phyloP scores from a whole-genome alignment of 2,797 vertebrate species.

The Trichosurus vulpecula region DNA sequence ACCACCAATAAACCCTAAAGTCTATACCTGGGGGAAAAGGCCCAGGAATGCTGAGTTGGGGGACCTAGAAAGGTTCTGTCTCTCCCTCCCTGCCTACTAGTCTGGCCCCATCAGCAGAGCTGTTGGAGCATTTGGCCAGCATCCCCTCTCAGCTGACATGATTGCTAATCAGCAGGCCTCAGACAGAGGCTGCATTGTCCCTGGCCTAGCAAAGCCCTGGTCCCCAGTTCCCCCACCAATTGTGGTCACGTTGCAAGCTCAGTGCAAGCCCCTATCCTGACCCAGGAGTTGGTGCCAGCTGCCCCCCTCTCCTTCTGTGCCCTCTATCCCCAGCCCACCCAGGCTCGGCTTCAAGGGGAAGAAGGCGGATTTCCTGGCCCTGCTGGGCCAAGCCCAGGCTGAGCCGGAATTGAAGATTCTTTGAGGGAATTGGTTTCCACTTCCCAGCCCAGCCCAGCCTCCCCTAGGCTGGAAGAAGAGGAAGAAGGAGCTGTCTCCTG shows the following conservation, averaged over 20 bases:
- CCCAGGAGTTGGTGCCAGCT: background rate
- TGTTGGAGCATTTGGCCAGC: background rate
- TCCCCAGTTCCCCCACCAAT: background rate
- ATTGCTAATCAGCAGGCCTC: conserved; percentile 38
- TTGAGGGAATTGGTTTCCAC: background rate
- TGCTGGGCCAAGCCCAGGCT: background rate
- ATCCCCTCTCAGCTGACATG: background rate
- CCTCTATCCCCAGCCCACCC: background rate
- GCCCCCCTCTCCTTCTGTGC: background rate
- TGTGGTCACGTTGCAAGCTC: conserved; percentile 51
- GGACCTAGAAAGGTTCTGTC: background rate
- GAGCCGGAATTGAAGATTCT: background rate
- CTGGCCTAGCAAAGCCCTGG: background rate
- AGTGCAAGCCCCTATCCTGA: background rate
- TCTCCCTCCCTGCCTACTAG: background rate
- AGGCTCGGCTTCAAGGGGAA: conserved; percentile 21
- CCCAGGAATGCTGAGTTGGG: background rate
- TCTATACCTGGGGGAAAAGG: background rate
- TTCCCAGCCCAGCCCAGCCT: background rate
- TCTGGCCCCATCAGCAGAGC: background rate
- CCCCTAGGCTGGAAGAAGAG: background rate
- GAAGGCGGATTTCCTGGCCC: conserved; percentile 53
- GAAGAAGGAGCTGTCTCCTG: background rate
- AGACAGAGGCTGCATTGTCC: conserved; percentile 72
- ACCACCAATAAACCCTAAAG: background rate